Evolutionary conservation across 2,888 invertebrate species (phyloP).

Genomic region (Ecliptopera silaceata): DNA sequence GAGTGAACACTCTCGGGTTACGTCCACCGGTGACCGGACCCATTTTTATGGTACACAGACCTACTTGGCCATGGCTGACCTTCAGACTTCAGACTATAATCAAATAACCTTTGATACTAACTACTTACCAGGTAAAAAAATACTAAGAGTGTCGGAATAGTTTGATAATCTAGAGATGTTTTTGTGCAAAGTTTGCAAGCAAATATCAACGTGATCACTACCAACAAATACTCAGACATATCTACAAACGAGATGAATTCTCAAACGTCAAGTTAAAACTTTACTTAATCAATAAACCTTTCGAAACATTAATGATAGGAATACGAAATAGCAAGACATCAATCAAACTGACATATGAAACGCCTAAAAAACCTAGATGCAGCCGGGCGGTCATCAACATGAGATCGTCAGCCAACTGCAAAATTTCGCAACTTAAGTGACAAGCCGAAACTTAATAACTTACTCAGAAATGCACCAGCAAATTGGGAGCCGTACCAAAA

Average conservation of each 20-base stretch:
- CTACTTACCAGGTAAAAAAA: not conserved
- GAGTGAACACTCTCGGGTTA: constrained; percentile 56
- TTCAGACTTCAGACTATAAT: constrained; percentile 44
- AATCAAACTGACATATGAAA: constrained; percentile 23
- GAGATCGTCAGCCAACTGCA: constrained; percentile 61
- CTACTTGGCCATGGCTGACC: constrained; percentile 54
- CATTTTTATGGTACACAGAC: constrained; percentile 55
- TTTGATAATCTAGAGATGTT: not conserved
- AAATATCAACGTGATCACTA: not conserved
- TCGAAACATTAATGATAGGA: constrained; percentile 21
- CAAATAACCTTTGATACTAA: not conserved
- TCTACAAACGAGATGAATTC: not conserved
- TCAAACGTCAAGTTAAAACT: constrained; percentile 2
- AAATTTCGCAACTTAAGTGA: constrained; percentile 80
- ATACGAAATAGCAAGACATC: constrained; percentile 26
- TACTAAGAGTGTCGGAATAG: not conserved
- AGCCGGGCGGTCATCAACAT: constrained; percentile 43
- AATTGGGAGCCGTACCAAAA: constrained; percentile 76
- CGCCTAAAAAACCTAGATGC: constrained; percentile 42
- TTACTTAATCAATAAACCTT: constrained; percentile 14
- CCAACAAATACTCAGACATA: not conserved
- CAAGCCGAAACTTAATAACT: constrained; percentile 83
- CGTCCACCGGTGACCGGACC: constrained; percentile 64
- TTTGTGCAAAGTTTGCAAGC: too few relatives aligned
- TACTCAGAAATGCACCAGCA: constrained; percentile 80